These are phyloP conservation scores for Drosophila rhopaloa DNA, from an alignment of 1,140 invertebrate species.

Conservation along the genomic window DNA sequence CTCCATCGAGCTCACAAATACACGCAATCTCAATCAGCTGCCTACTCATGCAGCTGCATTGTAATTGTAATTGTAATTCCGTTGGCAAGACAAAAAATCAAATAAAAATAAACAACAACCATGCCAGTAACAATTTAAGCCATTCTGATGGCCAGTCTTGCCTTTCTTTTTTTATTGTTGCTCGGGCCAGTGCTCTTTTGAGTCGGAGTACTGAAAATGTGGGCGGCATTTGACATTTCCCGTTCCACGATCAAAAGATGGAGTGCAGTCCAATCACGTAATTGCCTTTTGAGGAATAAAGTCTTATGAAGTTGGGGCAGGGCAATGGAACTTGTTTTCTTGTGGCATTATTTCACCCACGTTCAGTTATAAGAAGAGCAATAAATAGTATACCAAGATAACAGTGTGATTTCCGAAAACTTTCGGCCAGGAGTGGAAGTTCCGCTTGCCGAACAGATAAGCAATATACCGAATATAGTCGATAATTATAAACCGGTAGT, in stretches of 20 bases:
- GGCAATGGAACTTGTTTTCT: neutral
- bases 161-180: conserved; percentile 27
- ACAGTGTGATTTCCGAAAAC: neutral
- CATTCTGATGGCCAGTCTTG: conserved; percentile 42
- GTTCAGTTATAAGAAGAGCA: neutral
- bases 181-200: conserved; percentile 13
- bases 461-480: neutral
- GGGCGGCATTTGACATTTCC: conserved; percentile 57
- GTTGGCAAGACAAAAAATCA: conserved; percentile 46
- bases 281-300: conserved; percentile 20
- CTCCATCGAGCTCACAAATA: conserved; percentile 26
- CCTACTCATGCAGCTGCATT: conserved; percentile 54
- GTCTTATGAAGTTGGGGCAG: neutral
- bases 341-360: conserved; percentile 2
- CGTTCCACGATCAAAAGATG: conserved; percentile 9
- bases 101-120: conserved; percentile 25
- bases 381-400: neutral
- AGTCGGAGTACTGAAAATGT: conserved; percentile 19
- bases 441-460: conserved; percentile 15
- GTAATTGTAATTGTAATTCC: conserved; percentile 51
- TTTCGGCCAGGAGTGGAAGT: neutral
- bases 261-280: conserved; percentile 50
- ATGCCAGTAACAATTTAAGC: conserved; percentile 28
- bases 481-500: conserved; percentile 55
- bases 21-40: conserved; percentile 42